phyloP scores from a whole-genome alignment of 2,797 vertebrate genomes.

The Halcyon smyrnensis region DNA sequence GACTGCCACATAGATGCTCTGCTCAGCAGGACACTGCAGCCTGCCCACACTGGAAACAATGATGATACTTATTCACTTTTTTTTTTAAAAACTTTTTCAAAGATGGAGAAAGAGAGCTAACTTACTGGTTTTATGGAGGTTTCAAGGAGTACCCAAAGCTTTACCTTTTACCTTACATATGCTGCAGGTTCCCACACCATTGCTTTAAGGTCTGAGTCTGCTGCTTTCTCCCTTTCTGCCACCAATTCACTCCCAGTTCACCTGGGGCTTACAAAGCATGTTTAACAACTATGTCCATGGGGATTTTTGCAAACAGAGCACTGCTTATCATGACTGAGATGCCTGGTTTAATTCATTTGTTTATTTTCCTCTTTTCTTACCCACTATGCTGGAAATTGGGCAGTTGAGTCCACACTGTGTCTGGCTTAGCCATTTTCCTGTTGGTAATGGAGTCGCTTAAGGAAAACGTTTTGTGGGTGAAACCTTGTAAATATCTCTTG shows the following conservation, averaged over 20 bases:
- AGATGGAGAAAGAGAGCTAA: neutral
- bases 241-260: neutral
- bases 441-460: neutral
- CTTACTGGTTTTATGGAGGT: neutral
- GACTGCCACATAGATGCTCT: neutral
- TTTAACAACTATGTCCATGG: neutral
- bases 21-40: neutral
- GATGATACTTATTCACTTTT: neutral
- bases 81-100: neutral
- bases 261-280: neutral
- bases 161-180: neutral
- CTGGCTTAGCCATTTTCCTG: conserved; percentile 13
- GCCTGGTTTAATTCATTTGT: neutral
- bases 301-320: neutral
- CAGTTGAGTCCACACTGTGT: neutral
- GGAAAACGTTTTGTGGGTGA: neutral
- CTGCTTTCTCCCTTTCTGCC: neutral
- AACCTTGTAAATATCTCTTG: neutral
- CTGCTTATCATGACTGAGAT: neutral
- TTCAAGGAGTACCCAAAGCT: neutral
- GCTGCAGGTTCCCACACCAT: neutral
- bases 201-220: conserved; percentile 27
- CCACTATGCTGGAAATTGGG: neutral
- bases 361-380: neutral
- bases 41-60: neutral